Evolutionary conservation across 2,113 vertebrate species (phyloP), one percentile per base, ranked within the genome.

Genomic region (Polypterus senegalus): DNA sequence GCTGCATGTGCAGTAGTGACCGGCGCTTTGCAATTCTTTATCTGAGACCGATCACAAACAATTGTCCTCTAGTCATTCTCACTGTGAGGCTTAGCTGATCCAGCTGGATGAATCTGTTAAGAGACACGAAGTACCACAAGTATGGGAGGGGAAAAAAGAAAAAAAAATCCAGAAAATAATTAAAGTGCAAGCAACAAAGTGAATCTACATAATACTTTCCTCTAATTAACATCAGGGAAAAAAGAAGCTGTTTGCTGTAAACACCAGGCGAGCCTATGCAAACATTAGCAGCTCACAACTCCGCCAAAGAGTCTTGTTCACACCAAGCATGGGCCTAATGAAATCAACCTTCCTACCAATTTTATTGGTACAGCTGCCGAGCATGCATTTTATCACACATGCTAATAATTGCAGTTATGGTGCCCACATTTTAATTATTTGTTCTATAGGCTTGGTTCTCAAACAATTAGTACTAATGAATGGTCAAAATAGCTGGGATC

Each of bases 391-490:
- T 77, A 81, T 86, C 83, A 82, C 79, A 81, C 71, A 65, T 80
- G 81, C 75, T 83, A 86, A 87, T 86, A 86, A 86, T 81, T 77
- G 78, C 66, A 74, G 79, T 80, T 77, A 86, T 69, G 75, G 76
- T 63, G 66, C 76, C 82, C 79, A 81, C 77, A 68, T 88, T 89
- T 88, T 86, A 86, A 89, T 89, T 76, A 76, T 89, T 88, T 86
- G 81, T 86, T 86, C 83, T 72, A 72, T 72, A 76, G 78, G 77
- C 83, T 78, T 83, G 82, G 81, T 83, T 85, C 83, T 89, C 80
- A 87, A 89, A 89, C 85, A 90, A 90, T 87, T 92, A 88, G 78
- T 75, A 65, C 76, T 83, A 84, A 90, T 87, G 82, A 94, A 88
- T 79, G 77, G 80, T 74, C 80, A 83, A 83, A 83, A 86, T 86